Evolutionary conservation across 2,888 invertebrate genomes (phyloP), one percentile per base, ranked within the genome.

Genomic region (Drosophila fungiperda): DNA sequence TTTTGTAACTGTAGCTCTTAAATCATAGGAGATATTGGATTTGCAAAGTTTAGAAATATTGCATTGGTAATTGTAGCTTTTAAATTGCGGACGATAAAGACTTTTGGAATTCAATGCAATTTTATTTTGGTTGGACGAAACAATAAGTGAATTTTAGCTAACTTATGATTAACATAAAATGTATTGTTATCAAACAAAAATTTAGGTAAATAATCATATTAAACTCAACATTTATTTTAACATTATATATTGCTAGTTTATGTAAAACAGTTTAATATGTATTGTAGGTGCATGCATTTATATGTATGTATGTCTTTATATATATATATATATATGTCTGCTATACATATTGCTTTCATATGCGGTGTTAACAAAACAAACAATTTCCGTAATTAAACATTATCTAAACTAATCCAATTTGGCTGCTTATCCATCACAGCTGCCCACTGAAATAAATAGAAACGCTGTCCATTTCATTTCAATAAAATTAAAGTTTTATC

Each of bases 401-500:
- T 71, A 69, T 70, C 71, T 72, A 64, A 87, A 81, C 85, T 67
- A 76, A 89, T 85, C 63, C 78, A 77, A 61, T 81, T 78, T 66
- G 59, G 61, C 50, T 55, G 63, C 9, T 57, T 52, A 73, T 78
- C 60, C 65, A 73, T 68, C 80, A 75, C 52, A 29, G 54, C 6
- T 35, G 54, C 12, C 9, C 57, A 53, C 23, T 40, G 32, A 52
- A 76, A 52, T 73, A 79, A 69, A 79, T 75, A 32, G 75, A 79
- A 73, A 68, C 35, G 74, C 75, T 42, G 66, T 57, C 71, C 87
- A 84, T 70, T 87, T 81, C 61, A 72, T 78, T 85, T 69, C 59
- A 77, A 73, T 29, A 74, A 76, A 90, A 85, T 89, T 87, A 83
- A 90, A 90, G 81, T 89, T 90, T 85, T 87, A 85, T 90, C 78